These are phyloP conservation scores for Phyllopteryx taeniolatus DNA, from an alignment of 2,113 vertebrate genomes.

Conservation along the genomic window DNA sequence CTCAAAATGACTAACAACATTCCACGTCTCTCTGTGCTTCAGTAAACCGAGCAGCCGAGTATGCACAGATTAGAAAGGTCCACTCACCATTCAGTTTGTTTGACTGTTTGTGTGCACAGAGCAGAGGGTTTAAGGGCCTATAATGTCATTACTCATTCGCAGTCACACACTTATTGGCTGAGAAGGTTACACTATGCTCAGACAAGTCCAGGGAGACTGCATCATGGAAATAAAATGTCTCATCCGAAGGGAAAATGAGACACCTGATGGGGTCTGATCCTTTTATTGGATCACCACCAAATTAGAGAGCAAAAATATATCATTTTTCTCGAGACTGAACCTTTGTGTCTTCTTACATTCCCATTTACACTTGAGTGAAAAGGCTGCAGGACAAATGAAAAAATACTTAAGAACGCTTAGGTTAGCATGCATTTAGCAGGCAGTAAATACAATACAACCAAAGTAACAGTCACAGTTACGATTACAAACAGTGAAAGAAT, in stretches of 20 bases:
- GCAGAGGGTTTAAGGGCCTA: slow-evolving; percentile 54
- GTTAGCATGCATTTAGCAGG: slow-evolving; percentile 35
- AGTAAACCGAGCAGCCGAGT: slow-evolving; percentile 52
- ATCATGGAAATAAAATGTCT: slow-evolving; percentile 32
- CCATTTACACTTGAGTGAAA: slow-evolving; percentile 54
- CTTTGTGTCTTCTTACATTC: slow-evolving; percentile 67
- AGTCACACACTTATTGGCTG: slow-evolving; percentile 58
- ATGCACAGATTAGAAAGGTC: slow-evolving; percentile 44
- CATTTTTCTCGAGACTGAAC: not conserved
- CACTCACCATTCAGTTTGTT: slow-evolving; percentile 46
- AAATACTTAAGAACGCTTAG: not conserved
- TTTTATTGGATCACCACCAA: slow-evolving; percentile 51
- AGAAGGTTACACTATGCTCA: slow-evolving; percentile 61
- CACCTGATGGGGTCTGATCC: slow-evolving; percentile 25
- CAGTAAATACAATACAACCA: slow-evolving; percentile 56
- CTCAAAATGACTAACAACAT: slow-evolving; percentile 61
- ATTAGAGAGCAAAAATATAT: slow-evolving; percentile 40
- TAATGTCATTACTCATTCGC: slow-evolving; percentile 78
- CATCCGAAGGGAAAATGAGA: slow-evolving; percentile 35
- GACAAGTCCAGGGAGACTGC: slow-evolving; percentile 34
- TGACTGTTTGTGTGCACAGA: slow-evolving; percentile 48
- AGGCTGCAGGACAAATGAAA: not conserved
- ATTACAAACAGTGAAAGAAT: slow-evolving; percentile 35
- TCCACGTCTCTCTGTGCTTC: slow-evolving; percentile 54
- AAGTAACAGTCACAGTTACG: slow-evolving; percentile 32